A percentile compares a stretch with the other conserved stretches of the same genome.
phyloP scores from a whole-genome alignment of 37 sponge, comb jelly and placozoan genomes.

The Agelas oroides region DNA sequence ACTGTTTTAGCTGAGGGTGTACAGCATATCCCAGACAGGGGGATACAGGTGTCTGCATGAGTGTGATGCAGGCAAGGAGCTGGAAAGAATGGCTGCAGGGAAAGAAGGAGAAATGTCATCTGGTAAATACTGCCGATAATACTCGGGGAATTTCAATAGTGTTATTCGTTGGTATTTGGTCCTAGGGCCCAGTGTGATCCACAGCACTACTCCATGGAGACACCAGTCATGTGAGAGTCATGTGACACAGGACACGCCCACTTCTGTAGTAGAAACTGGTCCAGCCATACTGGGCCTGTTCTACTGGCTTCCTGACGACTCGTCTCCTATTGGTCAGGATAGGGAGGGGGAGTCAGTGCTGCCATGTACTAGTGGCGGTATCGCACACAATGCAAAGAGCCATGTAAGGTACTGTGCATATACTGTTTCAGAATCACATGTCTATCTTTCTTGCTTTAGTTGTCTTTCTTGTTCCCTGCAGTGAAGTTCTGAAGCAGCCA shows the following conservation, averaged over 20 bases:
- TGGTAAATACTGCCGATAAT: too few species aligned
- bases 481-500: constrained; percentile 21
- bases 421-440: too few species aligned
- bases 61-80: constrained; percentile 43
- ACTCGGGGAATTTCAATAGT: too few species aligned
- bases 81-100: background rate
- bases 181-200: too few species aligned
- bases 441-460: too few species aligned
- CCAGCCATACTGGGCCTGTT: constrained; percentile 24
- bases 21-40: constrained; percentile 14
- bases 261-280: constrained; percentile 22
- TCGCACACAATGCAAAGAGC: too few species aligned
- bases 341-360: background rate
- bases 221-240: too few species aligned
- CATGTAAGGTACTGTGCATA: background rate
- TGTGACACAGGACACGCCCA: background rate
- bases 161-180: too few species aligned
- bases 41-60: constrained; percentile 58
- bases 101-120: too few species aligned
- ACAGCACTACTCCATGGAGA: too few species aligned
- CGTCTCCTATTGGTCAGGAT: too few species aligned
- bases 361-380: too few species aligned
- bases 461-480: background rate
- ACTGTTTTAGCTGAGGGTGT: constrained; percentile 52
- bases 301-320: constrained; percentile 12